phyloP scores from a whole-genome alignment of 2,888 invertebrate species.

The Fragum whitleyi region DNA sequence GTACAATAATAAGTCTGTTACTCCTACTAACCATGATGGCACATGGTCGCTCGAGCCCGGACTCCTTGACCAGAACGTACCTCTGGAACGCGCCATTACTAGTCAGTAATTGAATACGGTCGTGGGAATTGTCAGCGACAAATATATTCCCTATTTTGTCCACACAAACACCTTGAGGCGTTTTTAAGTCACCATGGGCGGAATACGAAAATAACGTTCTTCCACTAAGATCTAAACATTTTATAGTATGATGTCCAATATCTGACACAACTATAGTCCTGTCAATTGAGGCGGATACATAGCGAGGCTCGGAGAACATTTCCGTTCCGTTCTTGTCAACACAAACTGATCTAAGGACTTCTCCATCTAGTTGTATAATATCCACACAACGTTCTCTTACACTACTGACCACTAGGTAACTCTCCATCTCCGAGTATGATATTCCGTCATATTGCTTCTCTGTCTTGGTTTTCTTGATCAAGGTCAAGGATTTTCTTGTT shows the following conservation, averaged over 20 bases:
- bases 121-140: constrained; percentile 76
- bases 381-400: constrained; percentile 72
- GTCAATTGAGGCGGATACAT: constrained; percentile 71
- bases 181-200: constrained; percentile 67
- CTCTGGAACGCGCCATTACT: constrained; percentile 75
- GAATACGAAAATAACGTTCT: constrained; percentile 69
- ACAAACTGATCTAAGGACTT: constrained; percentile 69
- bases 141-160: constrained; percentile 78
- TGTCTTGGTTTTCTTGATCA: constrained; percentile 73
- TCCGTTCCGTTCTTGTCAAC: constrained; percentile 57
- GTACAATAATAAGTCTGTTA: constrained; percentile 77
- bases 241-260: constrained; percentile 66
- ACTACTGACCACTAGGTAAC: constrained; percentile 71
- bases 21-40: constrained; percentile 74
- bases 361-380: constrained; percentile 72
- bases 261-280: constrained; percentile 76
- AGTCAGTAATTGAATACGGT: constrained; percentile 75
- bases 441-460: constrained; percentile 78
- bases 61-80: constrained; percentile 73
- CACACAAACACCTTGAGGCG: constrained; percentile 76
- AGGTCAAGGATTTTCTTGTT: constrained; percentile 66
- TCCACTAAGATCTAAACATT: constrained; percentile 70
- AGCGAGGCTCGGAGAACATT: constrained; percentile 73
- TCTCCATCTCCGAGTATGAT: constrained; percentile 63
- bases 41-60: constrained; percentile 75